Conservation (phyloP, 2,888 invertebrate genomes). For the Bedellia somnulentella region DNA sequence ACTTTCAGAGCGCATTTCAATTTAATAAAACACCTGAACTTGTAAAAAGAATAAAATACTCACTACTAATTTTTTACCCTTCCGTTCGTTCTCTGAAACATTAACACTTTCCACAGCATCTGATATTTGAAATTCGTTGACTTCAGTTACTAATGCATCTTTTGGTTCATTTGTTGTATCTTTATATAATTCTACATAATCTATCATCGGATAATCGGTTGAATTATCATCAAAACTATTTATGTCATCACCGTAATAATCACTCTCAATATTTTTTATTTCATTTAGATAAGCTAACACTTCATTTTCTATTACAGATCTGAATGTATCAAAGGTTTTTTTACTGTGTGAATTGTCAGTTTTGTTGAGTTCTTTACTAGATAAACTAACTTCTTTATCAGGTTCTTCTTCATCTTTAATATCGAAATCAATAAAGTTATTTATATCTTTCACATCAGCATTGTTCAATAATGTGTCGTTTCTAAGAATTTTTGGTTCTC, state of each 20-base stretch:
- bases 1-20: too few relatives aligned
- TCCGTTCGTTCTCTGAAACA: too few relatives aligned
- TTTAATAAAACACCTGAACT: too few relatives aligned
- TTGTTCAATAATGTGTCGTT: neutral
- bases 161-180: too few relatives aligned
- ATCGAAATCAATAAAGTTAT: neutral
- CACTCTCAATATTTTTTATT: slow-evolving; percentile 6
- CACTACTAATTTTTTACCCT: too few relatives aligned
- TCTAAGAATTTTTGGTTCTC: neutral
- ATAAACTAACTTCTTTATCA: neutral
- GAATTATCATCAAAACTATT: slow-evolving; percentile 20
- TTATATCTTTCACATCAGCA: neutral
- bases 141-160: too few relatives aligned
- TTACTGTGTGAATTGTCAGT: slow-evolving; percentile 1
- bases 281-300: slow-evolving; percentile 9
- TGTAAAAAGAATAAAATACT: too few relatives aligned
- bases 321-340: slow-evolving; percentile 7
- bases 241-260: slow-evolving; percentile 17
- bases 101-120: too few relatives aligned
- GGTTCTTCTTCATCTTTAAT: neutral
- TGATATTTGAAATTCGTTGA: too few relatives aligned
- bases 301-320: slow-evolving; percentile 17
- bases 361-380: neutral
- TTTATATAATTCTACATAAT: slow-evolving; percentile 40
- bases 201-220: slow-evolving; percentile 36